These are phyloP conservation scores for Epirrita christyi DNA, from an alignment of 2,888 invertebrate species.

Conservation along the genomic window DNA sequence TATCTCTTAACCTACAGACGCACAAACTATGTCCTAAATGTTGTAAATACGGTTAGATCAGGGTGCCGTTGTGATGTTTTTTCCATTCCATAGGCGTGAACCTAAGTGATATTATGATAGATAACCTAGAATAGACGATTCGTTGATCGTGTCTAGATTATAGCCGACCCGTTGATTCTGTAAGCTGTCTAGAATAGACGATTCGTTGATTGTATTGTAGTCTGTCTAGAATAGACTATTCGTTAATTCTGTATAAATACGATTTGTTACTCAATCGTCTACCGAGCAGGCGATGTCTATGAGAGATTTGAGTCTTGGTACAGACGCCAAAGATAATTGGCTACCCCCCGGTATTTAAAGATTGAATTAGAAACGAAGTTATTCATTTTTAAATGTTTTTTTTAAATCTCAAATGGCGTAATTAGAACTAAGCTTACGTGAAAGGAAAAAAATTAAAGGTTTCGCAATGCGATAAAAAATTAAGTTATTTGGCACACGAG, in stretches of 20 bases:
- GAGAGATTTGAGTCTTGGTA: too few relatives aligned
- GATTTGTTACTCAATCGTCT: too few relatives aligned
- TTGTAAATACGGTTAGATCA: slow-evolving; percentile 50
- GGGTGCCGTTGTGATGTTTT: slow-evolving; percentile 61
- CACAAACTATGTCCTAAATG: slow-evolving; percentile 52
- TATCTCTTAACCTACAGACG: slow-evolving; percentile 34
- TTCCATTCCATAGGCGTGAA: slow-evolving; percentile 61
- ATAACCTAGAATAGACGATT: slow-evolving; percentile 30
- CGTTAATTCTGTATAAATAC: slow-evolving; percentile 1
- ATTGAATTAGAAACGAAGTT: too few relatives aligned
- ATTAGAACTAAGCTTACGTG: too few relatives aligned
- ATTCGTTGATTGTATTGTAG: slow-evolving; percentile 12
- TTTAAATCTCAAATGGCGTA: too few relatives aligned
- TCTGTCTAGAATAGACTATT: not conserved
- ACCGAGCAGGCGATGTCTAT: too few relatives aligned
- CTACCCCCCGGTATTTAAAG: too few relatives aligned
- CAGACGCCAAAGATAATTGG: too few relatives aligned
- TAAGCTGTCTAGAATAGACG: slow-evolving; percentile 14
- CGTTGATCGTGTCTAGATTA: slow-evolving; percentile 29
- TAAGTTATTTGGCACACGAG: too few relatives aligned
- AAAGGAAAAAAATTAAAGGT: too few relatives aligned
- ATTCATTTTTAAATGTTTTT: too few relatives aligned
- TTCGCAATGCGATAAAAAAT: too few relatives aligned
- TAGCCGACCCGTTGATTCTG: slow-evolving; percentile 25
- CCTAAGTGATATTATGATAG: slow-evolving; percentile 66